Evolutionary conservation across 2,113 vertebrate species (phyloP), one percentile per base, ranked within the genome.

Genomic region (Lophochroa leadbeateri): DNA sequence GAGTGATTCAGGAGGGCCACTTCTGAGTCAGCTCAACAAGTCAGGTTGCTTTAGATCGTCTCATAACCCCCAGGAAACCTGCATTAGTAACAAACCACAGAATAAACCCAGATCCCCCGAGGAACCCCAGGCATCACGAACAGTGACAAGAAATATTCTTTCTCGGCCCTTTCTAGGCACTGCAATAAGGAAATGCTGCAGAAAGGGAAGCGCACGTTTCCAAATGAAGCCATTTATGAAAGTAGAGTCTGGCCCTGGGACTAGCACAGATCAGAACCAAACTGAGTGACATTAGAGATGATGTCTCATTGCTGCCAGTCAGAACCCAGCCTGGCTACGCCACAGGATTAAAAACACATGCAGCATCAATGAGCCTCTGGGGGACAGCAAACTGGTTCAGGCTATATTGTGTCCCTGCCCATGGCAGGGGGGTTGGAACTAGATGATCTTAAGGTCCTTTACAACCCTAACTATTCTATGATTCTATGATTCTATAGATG

Each of bases 21-120:
- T 92, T 79, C 55, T 83, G 75, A 96, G 86, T 88, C 95, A 97
- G 46, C 88, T 86, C 57, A 76, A 50, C 17, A 55, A 80, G 72
- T 46, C 79, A 86, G 80, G 52, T 53, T 94, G 74, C 69, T 81
- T 92, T 65, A 91, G 81, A 91, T 64, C 75, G 70, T 37, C 37
- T 35, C 16, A 87, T 47, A 94, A 69, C 8, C 50, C 33, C 17
- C 58, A 61, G 58, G 70, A 90, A 93, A 74, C 17, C 39, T 61
- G 27, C 13, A 27, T 11, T 44, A 74, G 49, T 41, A 69, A 82
- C 1, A 2, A 94, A 70, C n/a, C 77, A 76, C 37, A 60, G 70
- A 84, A 79, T 7, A 80, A 87, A 57, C 13, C 18, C 55, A 53
- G 69, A 84, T 52, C 27, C 55, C 46, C 17, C 0, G 2, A 20